phyloP scores from a whole-genome alignment of 2,888 invertebrate species.

The Sepioteuthis lessoniana region DNA sequence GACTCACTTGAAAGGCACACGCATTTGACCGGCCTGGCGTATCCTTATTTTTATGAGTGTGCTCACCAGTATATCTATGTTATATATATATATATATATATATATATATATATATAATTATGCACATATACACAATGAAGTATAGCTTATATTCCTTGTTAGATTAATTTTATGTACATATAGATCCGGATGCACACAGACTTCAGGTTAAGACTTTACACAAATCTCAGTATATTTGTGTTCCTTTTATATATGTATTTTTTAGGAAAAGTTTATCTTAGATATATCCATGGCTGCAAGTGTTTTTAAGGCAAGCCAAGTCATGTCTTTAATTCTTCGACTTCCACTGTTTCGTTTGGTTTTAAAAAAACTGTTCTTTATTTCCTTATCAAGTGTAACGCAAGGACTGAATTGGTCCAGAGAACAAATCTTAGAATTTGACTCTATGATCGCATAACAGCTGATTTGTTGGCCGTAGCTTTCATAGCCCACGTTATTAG shows the following conservation, averaged over 20 bases:
- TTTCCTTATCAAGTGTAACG: background rate
- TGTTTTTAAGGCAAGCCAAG: background rate
- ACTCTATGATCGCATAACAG: background rate
- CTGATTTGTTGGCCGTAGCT: background rate
- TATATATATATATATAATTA: too few relatives aligned
- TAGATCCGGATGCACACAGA: background rate
- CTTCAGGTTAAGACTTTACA: background rate
- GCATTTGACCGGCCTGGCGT: background rate
- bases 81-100: background rate
- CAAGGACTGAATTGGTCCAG: background rate
- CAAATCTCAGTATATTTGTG: background rate
- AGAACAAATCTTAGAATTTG: background rate
- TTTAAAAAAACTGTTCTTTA: background rate
- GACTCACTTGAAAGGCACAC: background rate
- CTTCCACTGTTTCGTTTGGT: background rate
- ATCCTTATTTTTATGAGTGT: background rate
- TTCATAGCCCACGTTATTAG: background rate
- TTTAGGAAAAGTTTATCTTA: background rate
- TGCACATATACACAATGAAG: background rate
- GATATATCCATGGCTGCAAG: background rate
- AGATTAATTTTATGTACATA: background rate
- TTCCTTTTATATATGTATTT: background rate
- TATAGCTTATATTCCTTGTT: background rate
- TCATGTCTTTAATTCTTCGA: background rate
- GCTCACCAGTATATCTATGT: background rate